phyloP scores from a whole-genome alignment of 1,140 invertebrate genomes.

The Macrocentrus cingulum region DNA sequence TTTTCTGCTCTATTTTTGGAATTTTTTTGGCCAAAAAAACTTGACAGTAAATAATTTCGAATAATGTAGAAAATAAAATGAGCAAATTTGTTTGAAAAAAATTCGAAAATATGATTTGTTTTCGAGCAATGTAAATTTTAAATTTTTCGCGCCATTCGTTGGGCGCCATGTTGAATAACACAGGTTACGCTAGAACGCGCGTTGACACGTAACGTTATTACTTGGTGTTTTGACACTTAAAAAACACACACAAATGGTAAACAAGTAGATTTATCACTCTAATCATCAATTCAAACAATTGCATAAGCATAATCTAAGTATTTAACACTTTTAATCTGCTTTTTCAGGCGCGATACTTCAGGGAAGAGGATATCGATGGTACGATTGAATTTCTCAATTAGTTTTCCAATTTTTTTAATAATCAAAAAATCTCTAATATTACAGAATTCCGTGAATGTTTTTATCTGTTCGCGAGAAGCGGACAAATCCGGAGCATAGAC shows the following conservation, averaged over 20 bases:
- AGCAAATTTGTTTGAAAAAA: no score
- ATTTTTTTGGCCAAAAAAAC: no score
- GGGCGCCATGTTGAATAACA: no score
- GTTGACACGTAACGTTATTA: neutral
- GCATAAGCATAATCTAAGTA: no score
- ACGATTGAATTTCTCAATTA: conserved; percentile 37
- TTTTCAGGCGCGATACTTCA: conserved; percentile 75
- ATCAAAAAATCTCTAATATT: conserved; percentile 28
- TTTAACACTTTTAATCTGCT: neutral
- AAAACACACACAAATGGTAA: neutral
- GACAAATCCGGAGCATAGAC: conserved; percentile 83
- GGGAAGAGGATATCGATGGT: conserved; percentile 84
- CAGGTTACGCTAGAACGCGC: neutral
- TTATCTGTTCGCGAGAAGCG: conserved; percentile 85
- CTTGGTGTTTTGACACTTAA: neutral
- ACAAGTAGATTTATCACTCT: neutral
- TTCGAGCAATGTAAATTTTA: no score
- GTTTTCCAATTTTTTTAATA: conserved; percentile 19
- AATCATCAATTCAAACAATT: neutral
- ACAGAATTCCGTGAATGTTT: conserved; percentile 94
- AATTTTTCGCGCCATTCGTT: no score
- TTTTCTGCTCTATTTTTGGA: no score
- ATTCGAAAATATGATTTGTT: no score
- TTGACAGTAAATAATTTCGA: no score
- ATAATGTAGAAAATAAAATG: no score